Evolutionary conservation across 2,113 vertebrate genomes (phyloP).

Genomic region (Dromas ardeola): DNA sequence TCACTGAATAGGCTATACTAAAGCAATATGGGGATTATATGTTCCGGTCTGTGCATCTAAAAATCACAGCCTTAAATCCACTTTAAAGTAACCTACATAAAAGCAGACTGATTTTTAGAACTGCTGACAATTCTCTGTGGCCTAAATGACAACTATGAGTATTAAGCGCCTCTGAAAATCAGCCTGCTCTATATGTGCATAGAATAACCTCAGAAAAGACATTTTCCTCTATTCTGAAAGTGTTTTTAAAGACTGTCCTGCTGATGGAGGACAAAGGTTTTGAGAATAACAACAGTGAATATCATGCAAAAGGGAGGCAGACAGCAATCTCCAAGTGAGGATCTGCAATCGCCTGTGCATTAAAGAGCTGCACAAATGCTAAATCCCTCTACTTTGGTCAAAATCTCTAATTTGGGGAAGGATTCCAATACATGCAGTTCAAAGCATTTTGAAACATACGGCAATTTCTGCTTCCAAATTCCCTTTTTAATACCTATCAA

Average conservation of each 20-base stretch:
- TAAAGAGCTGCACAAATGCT: background rate
- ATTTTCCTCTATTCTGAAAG: background rate
- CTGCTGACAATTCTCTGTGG: background rate
- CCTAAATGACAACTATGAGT: background rate
- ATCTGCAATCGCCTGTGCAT: background rate
- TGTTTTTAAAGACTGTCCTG: background rate
- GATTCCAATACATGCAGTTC: background rate
- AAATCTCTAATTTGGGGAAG: background rate
- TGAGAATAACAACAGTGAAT: background rate
- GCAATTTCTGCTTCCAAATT: background rate
- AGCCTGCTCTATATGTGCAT: background rate
- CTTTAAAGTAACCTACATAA: conserved; percentile 1
- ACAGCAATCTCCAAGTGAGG: background rate
- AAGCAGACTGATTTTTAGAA: background rate
- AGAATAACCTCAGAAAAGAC: background rate
- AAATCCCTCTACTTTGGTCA: background rate
- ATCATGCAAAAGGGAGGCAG: background rate
- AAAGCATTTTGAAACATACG: background rate
- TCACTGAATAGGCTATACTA: background rate
- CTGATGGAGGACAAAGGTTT: background rate
- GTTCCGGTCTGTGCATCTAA: background rate
- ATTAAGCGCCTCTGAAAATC: background rate
- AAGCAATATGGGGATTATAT: background rate
- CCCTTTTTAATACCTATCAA: background rate
- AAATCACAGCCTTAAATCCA: conserved; percentile 2